A percentile compares a stretch with the other conserved stretches of the same genome.
Conservation (phyloP, 2,888 invertebrate species). For the Pterostichus madidus region DNA sequence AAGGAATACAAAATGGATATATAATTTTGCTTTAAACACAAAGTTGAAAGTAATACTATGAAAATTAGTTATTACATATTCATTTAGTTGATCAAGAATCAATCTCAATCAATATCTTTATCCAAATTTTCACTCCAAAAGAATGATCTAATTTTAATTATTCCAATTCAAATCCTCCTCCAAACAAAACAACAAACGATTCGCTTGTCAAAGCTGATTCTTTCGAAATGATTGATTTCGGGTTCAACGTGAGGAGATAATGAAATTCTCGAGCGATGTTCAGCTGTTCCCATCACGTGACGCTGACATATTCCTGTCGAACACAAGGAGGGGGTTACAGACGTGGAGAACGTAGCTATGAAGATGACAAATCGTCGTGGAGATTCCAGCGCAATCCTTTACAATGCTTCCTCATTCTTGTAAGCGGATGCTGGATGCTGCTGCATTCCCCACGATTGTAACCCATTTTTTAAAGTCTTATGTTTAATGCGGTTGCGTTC, state of each 20-base stretch:
- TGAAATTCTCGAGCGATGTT: constrained; percentile 37
- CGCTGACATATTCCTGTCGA: constrained; percentile 39
- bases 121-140: no score
- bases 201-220: not conserved
- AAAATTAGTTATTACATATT: no score
- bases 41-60: no score
- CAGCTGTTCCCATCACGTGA: constrained; percentile 27
- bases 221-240: constrained; percentile 31
- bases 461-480: not conserved
- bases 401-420: not conserved
- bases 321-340: constrained; percentile 2
- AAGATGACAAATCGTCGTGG: constrained; percentile 37
- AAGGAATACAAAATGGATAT: no score
- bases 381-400: not conserved
- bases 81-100: no score
- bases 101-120: no score
- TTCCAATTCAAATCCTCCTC: not conserved
- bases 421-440: not conserved
- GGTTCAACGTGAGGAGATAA: constrained; percentile 25
- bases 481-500: not conserved
- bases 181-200: not conserved
- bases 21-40: no score
- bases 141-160: no score
- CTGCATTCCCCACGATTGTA: not conserved
- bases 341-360: not conserved